Base-by-base conservation (phyloP, 2,113 vertebrate species). In the Anarrhichthys ocellatus region DNA sequence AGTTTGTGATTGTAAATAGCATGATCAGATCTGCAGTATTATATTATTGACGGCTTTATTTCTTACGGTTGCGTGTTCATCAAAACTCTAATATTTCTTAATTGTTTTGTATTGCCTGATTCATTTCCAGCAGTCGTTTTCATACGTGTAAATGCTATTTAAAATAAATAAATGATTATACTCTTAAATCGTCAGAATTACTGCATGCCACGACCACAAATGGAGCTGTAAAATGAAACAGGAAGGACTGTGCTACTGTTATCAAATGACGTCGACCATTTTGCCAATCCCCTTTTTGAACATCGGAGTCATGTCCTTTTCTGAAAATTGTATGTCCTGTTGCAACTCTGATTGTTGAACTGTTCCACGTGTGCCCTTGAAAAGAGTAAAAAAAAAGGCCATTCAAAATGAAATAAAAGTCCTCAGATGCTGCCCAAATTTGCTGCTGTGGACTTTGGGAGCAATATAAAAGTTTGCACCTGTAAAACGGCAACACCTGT, bases 401-500 rank as follows among this genome's bases (percentile, higher is more conserved):
- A 46, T 38, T 80, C 76, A 73, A 80, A 79, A 48, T 50, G 3
- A 59, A 67, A 83, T 73, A 32, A 54, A 75, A 75, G 46, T 48
- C 29, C n/a, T 69, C 63, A 27, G 76, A 76, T 82, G 72, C 38
- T 48, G 59, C 54, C n/a, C 4, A 78, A 42, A 76, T 79, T 56
- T 52, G 75, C 58, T 15, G 58, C 58, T 61, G 24, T 52, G 32
- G 40, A 34, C 38, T 40, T 2, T 29, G 29, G 56, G 42, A 62
- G 76, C 73, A 64, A 32, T 80, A 14, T 58, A 64, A 81, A 81
- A 65, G 48, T 13, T 40, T 67, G 18, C 46, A 42, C 24, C 56
- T 52, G 32, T 83, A 66, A 83, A 86, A 40, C 8, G 1, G 54
- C 38, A 81, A 79, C 78, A 87, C n/a, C 66, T 82, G 70, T 64